Conservation (phyloP, 2,113 vertebrate species). For the Ctenodactylus gundi region DNA sequence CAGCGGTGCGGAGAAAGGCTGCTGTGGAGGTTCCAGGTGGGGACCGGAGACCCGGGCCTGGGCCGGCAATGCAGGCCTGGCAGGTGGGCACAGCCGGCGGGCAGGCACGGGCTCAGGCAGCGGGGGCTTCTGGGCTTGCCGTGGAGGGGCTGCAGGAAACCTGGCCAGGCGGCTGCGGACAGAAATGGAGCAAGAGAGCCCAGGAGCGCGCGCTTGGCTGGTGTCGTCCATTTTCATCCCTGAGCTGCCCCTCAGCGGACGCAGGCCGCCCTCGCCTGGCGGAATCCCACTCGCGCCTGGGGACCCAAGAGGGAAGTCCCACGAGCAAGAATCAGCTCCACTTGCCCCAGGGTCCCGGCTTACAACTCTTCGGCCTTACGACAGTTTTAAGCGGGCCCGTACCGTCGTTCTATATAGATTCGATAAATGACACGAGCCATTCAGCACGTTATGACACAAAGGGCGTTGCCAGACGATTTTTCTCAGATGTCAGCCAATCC, state of each 20-base stretch:
- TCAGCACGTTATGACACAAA: not conserved
- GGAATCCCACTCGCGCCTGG: too few species aligned
- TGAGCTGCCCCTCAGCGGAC: too few species aligned
- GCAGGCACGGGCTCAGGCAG: not conserved
- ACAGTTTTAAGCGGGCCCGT: not conserved
- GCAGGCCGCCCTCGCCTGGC: not conserved
- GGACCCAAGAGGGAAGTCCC: not conserved
- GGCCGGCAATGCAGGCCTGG: not conserved
- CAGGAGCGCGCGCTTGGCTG: accelerated
- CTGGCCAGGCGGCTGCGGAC: not conserved
- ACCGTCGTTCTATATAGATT: not conserved
- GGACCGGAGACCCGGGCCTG: not conserved
- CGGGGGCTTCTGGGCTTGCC: not conserved
- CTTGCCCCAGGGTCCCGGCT: too few species aligned
- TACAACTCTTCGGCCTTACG: too few species aligned
- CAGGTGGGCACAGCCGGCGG: not conserved
- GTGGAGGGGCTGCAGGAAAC: not conserved
- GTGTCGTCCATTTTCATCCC: not conserved
- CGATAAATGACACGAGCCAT: not conserved
- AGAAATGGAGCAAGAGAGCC: not conserved
- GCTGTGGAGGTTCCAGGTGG: not conserved
- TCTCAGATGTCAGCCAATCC: not conserved
- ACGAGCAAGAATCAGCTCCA: not conserved
- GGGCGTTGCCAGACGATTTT: not conserved
- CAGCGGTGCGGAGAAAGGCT: too few species aligned